Percentiles rank a stretch among this genome's conserved stretches.
Evolutionary conservation across 2,888 invertebrate genomes (phyloP).

Genomic region (Pachliopta kotzebuea): DNA sequence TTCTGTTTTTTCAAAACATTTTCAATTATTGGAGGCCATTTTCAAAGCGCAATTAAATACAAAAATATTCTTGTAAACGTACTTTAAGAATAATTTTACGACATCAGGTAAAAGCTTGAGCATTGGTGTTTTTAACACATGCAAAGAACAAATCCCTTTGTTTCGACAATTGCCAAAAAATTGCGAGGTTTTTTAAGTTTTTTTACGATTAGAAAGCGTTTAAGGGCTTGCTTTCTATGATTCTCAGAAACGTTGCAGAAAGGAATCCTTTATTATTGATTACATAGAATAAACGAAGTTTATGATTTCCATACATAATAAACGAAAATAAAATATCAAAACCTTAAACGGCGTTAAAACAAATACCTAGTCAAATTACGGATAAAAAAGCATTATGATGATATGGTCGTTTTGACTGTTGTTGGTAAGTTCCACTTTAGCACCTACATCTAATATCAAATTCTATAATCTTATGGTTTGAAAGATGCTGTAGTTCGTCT

Average conservation of each 20-base stretch:
- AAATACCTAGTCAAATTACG: no score
- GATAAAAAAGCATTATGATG: no score
- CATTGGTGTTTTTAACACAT: slow-evolving; percentile 35
- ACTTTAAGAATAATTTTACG: no score
- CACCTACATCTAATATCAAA: no score
- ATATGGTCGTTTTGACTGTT: no score
- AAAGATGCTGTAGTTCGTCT: no score
- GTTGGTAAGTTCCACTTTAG: no score
- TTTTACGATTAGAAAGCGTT: slow-evolving; percentile 58
- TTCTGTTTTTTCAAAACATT: no score
- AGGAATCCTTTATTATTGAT: neutral
- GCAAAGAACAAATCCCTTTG: slow-evolving; percentile 34
- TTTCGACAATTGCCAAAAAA: slow-evolving; percentile 47
- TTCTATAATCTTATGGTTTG: no score
- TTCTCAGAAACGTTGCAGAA: slow-evolving; percentile 31
- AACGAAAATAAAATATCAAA: neutral
- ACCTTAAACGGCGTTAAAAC: neutral
- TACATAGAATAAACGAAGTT: neutral
- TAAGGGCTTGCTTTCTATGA: slow-evolving; percentile 38
- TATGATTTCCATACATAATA: neutral
- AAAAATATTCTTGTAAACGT: no score
- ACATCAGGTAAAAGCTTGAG: slow-evolving; percentile 31
- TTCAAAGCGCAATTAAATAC: no score
- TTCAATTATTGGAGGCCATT: no score
- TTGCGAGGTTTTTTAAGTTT: slow-evolving; percentile 43